phyloP scores from a whole-genome alignment of 1,140 invertebrate genomes.

The Eciton burchellii region DNA sequence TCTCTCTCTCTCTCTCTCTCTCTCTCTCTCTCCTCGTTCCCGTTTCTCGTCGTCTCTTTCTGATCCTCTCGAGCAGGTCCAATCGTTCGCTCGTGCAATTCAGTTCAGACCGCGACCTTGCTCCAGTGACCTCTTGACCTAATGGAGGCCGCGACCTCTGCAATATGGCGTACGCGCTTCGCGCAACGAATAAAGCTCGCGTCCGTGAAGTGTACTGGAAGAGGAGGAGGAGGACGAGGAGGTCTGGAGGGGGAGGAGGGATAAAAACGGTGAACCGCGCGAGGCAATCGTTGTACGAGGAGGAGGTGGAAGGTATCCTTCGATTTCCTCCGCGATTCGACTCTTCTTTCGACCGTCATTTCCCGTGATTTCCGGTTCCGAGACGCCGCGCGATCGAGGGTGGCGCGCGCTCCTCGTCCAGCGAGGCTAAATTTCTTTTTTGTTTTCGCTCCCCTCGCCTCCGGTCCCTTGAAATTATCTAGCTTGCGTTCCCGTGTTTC shows the following conservation, averaged over 20 bases:
- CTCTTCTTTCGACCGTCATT: neutral
- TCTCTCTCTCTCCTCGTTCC: neutral
- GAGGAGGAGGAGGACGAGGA: neutral
- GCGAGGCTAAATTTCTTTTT: neutral
- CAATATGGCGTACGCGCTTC: constrained; percentile 47
- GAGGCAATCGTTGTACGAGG: neutral
- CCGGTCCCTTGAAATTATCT: constrained; percentile 8
- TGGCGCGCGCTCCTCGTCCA: too few relatives aligned
- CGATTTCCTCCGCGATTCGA: constrained; percentile 49
- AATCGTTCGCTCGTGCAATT: constrained; percentile 34
- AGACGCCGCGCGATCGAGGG: neutral
- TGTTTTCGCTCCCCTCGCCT: neutral
- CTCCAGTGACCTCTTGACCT: constrained; percentile 79
- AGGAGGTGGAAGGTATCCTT: neutral
- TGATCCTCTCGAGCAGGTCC: constrained; percentile 18
- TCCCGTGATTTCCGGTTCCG: neutral
- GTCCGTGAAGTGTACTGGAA: too few relatives aligned
- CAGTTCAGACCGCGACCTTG: constrained; percentile 74
- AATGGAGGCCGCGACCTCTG: constrained; percentile 39
- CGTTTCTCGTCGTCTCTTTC: constrained; percentile 28
- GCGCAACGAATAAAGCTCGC: constrained; percentile 26
- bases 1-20: neutral
- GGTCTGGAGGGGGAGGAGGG: constrained; percentile 6
- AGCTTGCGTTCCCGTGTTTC: neutral
- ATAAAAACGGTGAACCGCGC: neutral